A percentile compares a stretch with the other conserved stretches of the same genome.
These are phyloP conservation scores for Luidia sarsii DNA, from an alignment of 53 echinoderm and acorn worm species.

Conservation along the genomic window DNA sequence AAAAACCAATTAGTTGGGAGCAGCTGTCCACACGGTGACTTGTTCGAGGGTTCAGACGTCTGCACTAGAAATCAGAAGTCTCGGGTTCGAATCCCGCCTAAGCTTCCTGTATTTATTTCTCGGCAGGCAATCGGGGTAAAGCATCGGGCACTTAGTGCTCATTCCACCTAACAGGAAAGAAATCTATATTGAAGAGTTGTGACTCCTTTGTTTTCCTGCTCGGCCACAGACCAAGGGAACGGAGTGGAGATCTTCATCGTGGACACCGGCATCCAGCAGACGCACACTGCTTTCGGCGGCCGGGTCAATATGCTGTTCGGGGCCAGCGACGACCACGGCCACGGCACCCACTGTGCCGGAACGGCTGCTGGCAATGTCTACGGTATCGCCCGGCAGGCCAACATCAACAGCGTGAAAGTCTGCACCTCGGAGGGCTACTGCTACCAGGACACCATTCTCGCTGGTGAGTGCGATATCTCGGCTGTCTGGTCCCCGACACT, in stretches of 20 bases:
- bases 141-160: too few relatives aligned
- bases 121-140: too few relatives aligned
- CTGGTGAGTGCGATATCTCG: neutral
- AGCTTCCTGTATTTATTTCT: too few relatives aligned
- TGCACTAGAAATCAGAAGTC: too few relatives aligned
- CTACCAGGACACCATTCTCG: neutral
- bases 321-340: neutral
- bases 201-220: neutral
- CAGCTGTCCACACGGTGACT: too few relatives aligned
- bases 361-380: conserved; percentile 4
- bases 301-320: neutral
- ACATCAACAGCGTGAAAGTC: neutral
- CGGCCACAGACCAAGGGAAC: conserved; percentile 15
- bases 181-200: too few relatives aligned
- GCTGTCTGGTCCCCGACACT: too few relatives aligned
- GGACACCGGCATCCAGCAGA: conserved; percentile 15
- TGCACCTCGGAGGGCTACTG: neutral
- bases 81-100: too few relatives aligned
- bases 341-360: conserved; percentile 30
- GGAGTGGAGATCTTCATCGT: conserved; percentile 31
- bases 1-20: too few relatives aligned
- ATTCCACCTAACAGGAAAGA: too few relatives aligned
- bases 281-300: conserved; percentile 15
- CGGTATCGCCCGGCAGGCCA: conserved; percentile 16
- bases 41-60: too few relatives aligned